Conservation (phyloP, 2,113 vertebrate genomes). For the Cheirogaleus medius region DNA sequence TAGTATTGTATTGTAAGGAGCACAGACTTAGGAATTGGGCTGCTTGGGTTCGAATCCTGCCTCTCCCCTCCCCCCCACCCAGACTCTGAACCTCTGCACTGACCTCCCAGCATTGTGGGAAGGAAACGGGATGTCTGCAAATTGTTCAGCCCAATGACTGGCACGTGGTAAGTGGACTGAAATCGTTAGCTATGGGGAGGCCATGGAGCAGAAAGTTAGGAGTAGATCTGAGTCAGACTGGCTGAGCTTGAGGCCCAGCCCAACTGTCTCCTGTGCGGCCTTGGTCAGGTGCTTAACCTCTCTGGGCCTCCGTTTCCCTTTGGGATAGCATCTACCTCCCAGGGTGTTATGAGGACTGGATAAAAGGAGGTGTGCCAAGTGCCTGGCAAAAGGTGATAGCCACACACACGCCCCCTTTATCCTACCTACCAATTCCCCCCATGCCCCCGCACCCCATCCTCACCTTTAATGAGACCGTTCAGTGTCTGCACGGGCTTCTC, state of each 20-base stretch:
- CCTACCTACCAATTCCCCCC: not conserved
- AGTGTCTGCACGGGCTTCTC: not conserved
- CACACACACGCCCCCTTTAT: not conserved
- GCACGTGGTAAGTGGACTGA: not conserved
- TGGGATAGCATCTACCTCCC: not conserved
- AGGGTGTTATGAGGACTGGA: not conserved
- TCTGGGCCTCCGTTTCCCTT: not conserved
- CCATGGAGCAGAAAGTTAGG: not conserved
- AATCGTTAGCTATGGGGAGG: not conserved
- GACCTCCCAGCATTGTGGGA: not conserved
- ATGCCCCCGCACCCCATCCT: not conserved
- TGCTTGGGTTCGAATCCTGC: not conserved
- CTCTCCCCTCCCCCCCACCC: too few relatives aligned
- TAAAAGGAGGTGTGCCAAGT: not conserved
- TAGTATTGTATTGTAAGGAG: not conserved
- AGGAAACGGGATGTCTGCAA: too few relatives aligned
- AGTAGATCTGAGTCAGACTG: not conserved
- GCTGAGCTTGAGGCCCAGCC: not conserved
- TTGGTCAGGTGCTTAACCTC: not conserved
- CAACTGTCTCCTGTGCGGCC: not conserved
- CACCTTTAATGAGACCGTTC: not conserved
- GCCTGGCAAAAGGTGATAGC: not conserved
- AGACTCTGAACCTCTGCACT: not conserved
- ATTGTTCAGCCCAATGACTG: not conserved
- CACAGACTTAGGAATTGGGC: not conserved